Conservation (phyloP, 2,888 invertebrate genomes). For the Drosophila nr. perissopoda region DNA sequence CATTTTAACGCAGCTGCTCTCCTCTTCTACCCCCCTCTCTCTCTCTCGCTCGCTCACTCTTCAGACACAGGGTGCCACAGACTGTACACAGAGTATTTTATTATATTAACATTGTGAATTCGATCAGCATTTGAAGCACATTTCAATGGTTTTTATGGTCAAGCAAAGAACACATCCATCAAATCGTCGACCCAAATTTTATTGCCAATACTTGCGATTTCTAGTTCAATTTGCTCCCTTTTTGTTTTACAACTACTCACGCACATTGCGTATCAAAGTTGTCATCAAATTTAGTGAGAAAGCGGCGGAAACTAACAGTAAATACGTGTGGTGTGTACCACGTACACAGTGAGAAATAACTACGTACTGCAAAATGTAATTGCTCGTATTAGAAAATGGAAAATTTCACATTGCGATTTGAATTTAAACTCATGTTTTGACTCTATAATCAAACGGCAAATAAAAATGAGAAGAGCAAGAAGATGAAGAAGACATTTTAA, state of each 20-base stretch:
- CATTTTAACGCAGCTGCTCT: constrained; percentile 55
- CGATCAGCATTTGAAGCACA: constrained; percentile 69
- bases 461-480: background rate
- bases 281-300: constrained; percentile 51
- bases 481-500: background rate
- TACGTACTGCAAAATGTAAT: background rate
- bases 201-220: constrained; percentile 73
- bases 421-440: background rate
- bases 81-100: constrained; percentile 12
- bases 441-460: background rate
- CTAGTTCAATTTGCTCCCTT: constrained; percentile 8
- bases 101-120: constrained; percentile 43
- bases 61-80: background rate
- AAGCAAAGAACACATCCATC: constrained; percentile 69
- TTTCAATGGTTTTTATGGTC: constrained; percentile 76
- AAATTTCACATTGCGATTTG: background rate
- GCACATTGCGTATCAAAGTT: constrained; percentile 25
- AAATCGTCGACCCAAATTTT: constrained; percentile 70
- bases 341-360: background rate
- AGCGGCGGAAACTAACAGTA: constrained; percentile 21
- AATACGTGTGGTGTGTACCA: background rate
- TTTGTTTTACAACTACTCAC: background rate
- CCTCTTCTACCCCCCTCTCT: background rate
- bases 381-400: background rate
- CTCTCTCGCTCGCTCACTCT: background rate